A percentile compares a stretch with the other conserved stretches of the same genome.
These are phyloP conservation scores for Chlorodrepanis virens DNA, from an alignment of 2,113 vertebrate species.

Conservation along the genomic window DNA sequence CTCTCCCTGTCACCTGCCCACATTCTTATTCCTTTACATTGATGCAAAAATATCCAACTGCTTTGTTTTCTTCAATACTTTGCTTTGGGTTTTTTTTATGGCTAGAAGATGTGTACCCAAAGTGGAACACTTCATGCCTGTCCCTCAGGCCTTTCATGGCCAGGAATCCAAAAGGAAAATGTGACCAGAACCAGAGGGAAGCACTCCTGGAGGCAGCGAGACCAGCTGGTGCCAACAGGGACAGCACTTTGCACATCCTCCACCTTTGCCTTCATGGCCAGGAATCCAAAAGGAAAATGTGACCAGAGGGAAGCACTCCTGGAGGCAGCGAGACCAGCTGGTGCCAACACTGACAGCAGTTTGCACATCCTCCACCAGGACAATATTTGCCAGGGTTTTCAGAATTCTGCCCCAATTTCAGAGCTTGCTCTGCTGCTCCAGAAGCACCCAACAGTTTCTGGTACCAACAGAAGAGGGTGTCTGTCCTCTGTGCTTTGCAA, in stretches of 20 bases:
- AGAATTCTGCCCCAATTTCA: not conserved
- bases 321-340: not conserved
- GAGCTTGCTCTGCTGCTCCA: not conserved
- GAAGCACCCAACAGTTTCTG: slow-evolving; percentile 13
- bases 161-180: not conserved
- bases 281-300: no score
- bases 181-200: not conserved
- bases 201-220: not conserved
- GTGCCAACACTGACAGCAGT: not conserved
- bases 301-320: no score
- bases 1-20: not conserved
- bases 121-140: not conserved
- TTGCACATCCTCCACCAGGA: not conserved
- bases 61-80: not conserved
- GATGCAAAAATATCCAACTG: not conserved
- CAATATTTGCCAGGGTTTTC: not conserved
- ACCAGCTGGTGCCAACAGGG: not conserved
- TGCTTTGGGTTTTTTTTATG: not conserved
- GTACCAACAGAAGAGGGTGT: slow-evolving; percentile 33
- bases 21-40: not conserved
- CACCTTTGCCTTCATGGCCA: not conserved
- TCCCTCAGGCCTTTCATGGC: not conserved
- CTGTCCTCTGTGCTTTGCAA: not conserved
- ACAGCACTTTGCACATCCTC: not conserved
- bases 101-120: not conserved